Base-by-base conservation (phyloP, 2,888 invertebrate species). In the Chrysolina haemoptera region DNA sequence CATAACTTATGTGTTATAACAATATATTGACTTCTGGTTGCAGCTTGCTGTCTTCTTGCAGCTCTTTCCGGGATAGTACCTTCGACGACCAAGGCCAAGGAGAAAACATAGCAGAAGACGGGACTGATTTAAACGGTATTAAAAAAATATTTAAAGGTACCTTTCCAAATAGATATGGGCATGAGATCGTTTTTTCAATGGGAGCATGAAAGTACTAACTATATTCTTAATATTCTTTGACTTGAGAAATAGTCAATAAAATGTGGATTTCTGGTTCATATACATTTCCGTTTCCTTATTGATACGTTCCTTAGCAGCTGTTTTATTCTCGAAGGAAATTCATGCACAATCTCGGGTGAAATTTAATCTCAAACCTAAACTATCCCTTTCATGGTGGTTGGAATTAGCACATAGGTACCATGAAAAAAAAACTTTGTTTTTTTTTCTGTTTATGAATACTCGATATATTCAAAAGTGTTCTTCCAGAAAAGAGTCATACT, bases 41-140 rank as follows among this genome's bases (percentile, higher is more conserved):
- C 91, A 94, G 94, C 89, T 88, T 94, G 88, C 90, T 94, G 87
- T 94, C 94, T 83, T 94, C 94, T 87, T 94, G 93, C 91, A 95
- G 95, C 88, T 96, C 96, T 68, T 96, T 95, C 89, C 92, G 95
- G 82, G 95, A 95, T 89, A 94, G 95, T 78, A 94, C 94, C 79
- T 94, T 93, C 87, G 93, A 94, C 82, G 94, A 94, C 79, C 90
- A 90, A 80, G 90, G 89, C 76, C 89, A 89, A 82, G 90, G 89
- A 76, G 89, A 89, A 74, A 89, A 89, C 76, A 89, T 89, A 83
- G 88, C 88, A 80, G 89, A 90, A 80, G 91, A 92, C 80, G 90
- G 89, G 84, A 90, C 91, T 78, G 88, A 89, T 84, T 87, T 89
- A 84, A 88, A 88, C 87, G 88, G 88, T 89, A 89, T 78, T 75